Conservation (phyloP, 2,797 vertebrate species). For the Myiothlypis chrysogaster region DNA sequence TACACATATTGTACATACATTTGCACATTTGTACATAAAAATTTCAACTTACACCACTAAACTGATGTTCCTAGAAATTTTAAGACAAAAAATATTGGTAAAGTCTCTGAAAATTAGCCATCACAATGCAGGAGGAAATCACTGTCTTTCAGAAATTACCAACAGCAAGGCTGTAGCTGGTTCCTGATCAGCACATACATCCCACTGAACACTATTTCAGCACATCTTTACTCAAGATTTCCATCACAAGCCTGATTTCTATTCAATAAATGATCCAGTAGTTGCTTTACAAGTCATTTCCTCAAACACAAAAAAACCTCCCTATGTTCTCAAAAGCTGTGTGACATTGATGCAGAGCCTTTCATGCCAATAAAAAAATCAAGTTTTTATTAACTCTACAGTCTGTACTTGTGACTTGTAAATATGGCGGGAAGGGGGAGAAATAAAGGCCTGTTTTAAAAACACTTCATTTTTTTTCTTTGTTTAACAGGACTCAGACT, state of each 20-base stretch:
- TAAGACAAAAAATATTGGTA: not conserved
- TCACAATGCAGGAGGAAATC: not conserved
- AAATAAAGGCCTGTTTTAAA: not conserved
- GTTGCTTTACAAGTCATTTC: not conserved
- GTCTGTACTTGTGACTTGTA: not conserved
- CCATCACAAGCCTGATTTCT: not conserved
- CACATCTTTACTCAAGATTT: not conserved
- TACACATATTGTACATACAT: no score
- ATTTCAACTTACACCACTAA: not conserved
- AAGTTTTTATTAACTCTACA: not conserved
- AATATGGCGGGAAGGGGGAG: fast-evolving
- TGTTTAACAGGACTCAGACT: not conserved
- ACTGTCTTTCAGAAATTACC: not conserved
- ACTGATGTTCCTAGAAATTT: not conserved
- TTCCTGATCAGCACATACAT: not conserved
- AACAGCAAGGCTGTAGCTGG: fast-evolving
- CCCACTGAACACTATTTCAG: not conserved
- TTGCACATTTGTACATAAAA: not conserved
- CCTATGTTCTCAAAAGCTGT: not conserved
- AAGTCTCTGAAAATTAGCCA: not conserved
- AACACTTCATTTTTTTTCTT: not conserved
- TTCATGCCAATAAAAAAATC: not conserved
- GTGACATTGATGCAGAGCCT: not conserved
- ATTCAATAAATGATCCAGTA: not conserved
- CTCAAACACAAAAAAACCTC: not conserved